Evolutionary conservation across 2,888 invertebrate species (phyloP), one percentile per base, ranked within the genome.

Genomic region (Drosophila tanythrix): DNA sequence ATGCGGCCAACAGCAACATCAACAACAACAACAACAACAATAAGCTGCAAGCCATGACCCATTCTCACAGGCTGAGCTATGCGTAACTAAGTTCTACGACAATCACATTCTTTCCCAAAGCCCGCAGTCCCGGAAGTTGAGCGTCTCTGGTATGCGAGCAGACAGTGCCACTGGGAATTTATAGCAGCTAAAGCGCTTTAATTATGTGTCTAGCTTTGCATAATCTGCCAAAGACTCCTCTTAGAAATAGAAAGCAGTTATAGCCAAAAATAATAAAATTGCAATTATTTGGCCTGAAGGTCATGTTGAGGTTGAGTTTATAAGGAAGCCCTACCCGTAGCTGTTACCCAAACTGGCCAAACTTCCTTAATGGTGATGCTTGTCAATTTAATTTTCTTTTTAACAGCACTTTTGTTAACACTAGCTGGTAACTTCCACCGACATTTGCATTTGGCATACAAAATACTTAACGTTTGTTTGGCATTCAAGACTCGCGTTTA

Each of bases 361-460:
- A 77, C 81, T 81, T 88, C 84, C 84, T 63, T 83, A 77, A 86
- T 83, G 83, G 87, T 52, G 8, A 71, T 60, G 50, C 57, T 65
- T 80, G 78, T 88, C 82, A 86, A 83, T 88, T 86, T 81, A 82
- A 62, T 38, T 89, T 87, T 82, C 82, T 78, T 74, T 58, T 58
- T 38, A 58, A 43, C 56, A 59, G 60, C 62, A 53, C 25, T 68
- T 68, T 69, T 63, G 57, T 62, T 63, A 68, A 74, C 60, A 63
- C 59, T 67, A 29, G 65, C 40, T 65, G 43, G 11, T 59, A 52
- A 77, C 71, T 62, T 73, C 69, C 59, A 72, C 67, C 69, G 70
- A 50, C 68, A 79, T 88, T 87, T 87, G 85, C 89, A 89, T 85
- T 84, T 81, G 88, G 85, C 85, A 89, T 89, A 88, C 89, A 88